Evolutionary conservation across 2,888 invertebrate genomes (phyloP), one percentile per base, ranked within the genome.

Genomic region (Stratiomys singularior): DNA sequence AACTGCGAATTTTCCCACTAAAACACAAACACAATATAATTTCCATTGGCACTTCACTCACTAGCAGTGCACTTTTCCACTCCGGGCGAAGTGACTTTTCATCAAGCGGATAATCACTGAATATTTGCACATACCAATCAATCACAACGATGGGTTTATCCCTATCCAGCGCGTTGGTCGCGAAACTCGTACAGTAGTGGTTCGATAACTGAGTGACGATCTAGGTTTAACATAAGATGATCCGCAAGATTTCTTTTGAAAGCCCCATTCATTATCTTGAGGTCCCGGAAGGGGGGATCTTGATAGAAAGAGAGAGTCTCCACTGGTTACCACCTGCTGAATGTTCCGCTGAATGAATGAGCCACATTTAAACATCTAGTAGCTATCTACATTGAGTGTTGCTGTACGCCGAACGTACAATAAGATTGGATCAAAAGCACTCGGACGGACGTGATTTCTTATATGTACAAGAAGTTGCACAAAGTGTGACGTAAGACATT

Each of bases 271-370:
- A 18, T 60, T 3, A 18, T 52, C 23, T 25, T 60, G 21, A 25
- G 25, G 58, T 23, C 4, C 60, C 23, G 7, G 27, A n/a, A n/a
- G 27, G 64, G 30, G 64, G 67, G 67, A 21, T n/a, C 13, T 67
- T 28, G 7, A 21, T 15, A 9, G 67, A 67, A 67, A 67, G 67
- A 67, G 67, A 67, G 67, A 67, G 67, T 67, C 67, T 44, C 67
- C 67, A 44, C 46, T 21, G n/a, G 67, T 13, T 21, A 44, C 44
- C 25, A 30, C 15, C n/a, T n/a, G 23, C 13, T 63, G 63, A 2
- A 23, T 23, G 23, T 18, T 44, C 9, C 9, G 7, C 44, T 44
- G 13, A 7, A 7, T 44, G 44, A 44, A 9, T 9, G 56, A 56
- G 56, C n/a, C 11, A 4, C 56, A 4, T 18, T 18, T 13, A 5